These are phyloP conservation scores for Macaca mulatta DNA, from an alignment of 2,113 vertebrate species.

Conservation along the genomic window DNA sequence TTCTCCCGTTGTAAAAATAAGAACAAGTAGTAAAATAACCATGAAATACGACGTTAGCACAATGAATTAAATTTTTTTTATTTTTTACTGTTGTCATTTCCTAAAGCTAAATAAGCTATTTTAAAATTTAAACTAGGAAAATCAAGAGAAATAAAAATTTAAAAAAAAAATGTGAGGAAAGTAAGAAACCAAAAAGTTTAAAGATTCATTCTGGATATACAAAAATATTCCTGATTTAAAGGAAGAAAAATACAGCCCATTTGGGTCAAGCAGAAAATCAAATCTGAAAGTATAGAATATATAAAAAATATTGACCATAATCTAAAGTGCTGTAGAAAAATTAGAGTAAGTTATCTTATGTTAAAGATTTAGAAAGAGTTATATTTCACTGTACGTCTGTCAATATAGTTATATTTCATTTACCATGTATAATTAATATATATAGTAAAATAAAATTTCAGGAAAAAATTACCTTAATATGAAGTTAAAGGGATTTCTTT, in stretches of 20 bases:
- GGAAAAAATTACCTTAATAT: background rate
- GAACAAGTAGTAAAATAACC: background rate
- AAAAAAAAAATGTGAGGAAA: background rate
- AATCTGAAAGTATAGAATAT: background rate
- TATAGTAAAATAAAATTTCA: background rate
- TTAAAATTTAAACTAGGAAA: conserved; percentile 35
- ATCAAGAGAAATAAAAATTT: background rate
- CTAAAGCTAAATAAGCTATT: conserved; percentile 7
- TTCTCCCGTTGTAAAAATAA: background rate
- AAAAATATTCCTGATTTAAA: background rate
- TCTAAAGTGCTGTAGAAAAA: background rate
- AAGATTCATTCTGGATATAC: background rate
- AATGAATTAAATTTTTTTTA: background rate
- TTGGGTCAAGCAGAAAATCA: background rate
- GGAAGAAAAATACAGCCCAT: background rate
- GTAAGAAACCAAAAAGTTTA: background rate
- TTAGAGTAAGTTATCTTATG: background rate
- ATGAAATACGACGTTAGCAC: background rate
- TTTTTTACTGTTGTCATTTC: background rate
- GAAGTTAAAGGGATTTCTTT: background rate
- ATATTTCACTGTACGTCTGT: background rate
- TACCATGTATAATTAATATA: background rate
- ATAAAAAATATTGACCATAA: background rate
- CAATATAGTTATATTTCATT: background rate
- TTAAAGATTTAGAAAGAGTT: background rate